Conservation (phyloP, 2,797 vertebrate species). For the Helostoma temminkii region DNA sequence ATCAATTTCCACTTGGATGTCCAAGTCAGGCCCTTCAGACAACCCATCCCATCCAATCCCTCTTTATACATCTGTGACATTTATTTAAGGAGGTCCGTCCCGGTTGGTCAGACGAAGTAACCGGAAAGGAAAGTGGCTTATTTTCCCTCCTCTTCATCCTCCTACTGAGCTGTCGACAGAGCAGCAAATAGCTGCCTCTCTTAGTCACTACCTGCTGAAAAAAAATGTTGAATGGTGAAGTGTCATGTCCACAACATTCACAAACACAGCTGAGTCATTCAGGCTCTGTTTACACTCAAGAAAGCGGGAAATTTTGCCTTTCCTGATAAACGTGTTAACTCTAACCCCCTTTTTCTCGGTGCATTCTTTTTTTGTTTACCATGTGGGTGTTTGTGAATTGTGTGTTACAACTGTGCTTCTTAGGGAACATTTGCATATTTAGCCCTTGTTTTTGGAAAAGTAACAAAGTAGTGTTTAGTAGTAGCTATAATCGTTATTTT, state of each 20-base stretch:
- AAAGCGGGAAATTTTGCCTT: slow-evolving; percentile 25
- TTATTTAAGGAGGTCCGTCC: slow-evolving; percentile 57
- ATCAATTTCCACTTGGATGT: slow-evolving; percentile 80
- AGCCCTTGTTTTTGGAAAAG: too few relatives aligned
- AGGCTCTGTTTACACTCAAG: background rate
- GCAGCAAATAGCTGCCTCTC: slow-evolving; percentile 46
- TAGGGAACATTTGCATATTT: too few relatives aligned
- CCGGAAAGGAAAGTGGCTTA: slow-evolving; percentile 56
- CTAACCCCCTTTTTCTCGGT: too few relatives aligned
- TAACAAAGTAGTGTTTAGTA: too few relatives aligned
- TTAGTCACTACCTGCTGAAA: slow-evolving; percentile 62
- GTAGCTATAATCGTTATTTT: too few relatives aligned
- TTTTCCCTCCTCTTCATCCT: slow-evolving; percentile 41
- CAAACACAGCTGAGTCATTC: slow-evolving; percentile 55
- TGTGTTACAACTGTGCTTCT: too few relatives aligned
- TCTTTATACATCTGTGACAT: slow-evolving; percentile 73
- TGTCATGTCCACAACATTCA: slow-evolving; percentile 45
- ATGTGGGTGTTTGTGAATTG: too few relatives aligned
- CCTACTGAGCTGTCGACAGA: slow-evolving; percentile 43
- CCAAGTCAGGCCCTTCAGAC: slow-evolving; percentile 67
- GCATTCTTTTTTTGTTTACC: too few relatives aligned
- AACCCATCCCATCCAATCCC: slow-evolving; percentile 65
- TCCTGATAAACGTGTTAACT: too few relatives aligned
- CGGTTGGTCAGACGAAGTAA: slow-evolving; percentile 37
- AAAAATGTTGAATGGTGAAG: slow-evolving; percentile 31